Base-by-base conservation (phyloP, 2,888 invertebrate species). In the Stictocephala bisonia region DNA sequence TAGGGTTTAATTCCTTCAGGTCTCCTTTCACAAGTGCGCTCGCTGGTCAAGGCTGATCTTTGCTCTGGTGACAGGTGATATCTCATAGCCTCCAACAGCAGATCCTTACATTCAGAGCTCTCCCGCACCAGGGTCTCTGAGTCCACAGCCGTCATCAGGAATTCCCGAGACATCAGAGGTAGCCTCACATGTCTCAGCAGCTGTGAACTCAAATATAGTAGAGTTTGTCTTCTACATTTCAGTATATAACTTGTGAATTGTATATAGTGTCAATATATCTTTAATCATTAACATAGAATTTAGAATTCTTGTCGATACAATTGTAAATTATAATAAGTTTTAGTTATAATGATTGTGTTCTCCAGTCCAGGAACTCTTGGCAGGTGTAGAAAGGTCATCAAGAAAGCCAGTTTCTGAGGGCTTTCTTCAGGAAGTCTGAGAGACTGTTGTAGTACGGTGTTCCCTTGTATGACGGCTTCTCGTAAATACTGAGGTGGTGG, bases 1-100 rank as follows among this genome's bases (percentile, higher is more conserved):
- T 90, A 91, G 0, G 90, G 88, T 79, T 88, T 86, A 81, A 90
- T 88, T 50, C 90, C 90, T 78, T 90, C 90, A 0, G 91, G 90
- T 51, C 87, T 87, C 20, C 91, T 84, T 79, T 90, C 89, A 78
- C 87, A 85, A 0, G 91, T 91, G 68, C 91, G 83, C 60, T 88
- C 86, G 6, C 88, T 89, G 15, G 87, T 85, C 81, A 90, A 85
- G 11, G 88, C 84, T 75, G 89, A 88, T 77, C 91, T 83, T 80
- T 90, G 87, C 81, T 91, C 91, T 0, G 91, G 91, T 67, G 90
- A 84, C 72, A 91, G 81, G 81, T 91, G 91, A 80, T 91, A 91
- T 77, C 90, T 87, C 90, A 91, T 90, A 2, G 91, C 91, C 83
- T 91, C 90, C 73, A 90, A 82, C 35, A 90, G 83, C 11, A 90